Percentiles rank a stretch among this genome's conserved stretches.
Evolutionary conservation across 2,888 invertebrate genomes (phyloP).

Genomic region (Drosophila tripunctata): DNA sequence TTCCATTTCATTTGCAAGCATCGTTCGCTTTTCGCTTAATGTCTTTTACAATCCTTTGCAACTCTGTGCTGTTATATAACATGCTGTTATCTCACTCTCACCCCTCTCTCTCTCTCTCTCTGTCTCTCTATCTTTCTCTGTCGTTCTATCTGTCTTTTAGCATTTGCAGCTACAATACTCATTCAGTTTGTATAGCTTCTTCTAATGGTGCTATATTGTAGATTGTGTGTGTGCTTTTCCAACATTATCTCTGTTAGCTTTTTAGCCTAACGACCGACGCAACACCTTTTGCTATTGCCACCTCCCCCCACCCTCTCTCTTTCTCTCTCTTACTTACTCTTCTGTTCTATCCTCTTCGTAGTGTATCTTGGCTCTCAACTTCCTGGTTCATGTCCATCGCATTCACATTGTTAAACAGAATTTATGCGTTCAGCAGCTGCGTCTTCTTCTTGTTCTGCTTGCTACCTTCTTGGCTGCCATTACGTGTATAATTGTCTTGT

Average conservation of each 20-base stretch:
- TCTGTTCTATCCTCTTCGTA: neutral
- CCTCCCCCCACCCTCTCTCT: neutral
- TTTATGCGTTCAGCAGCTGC: slow-evolving; percentile 74
- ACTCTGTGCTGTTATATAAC: slow-evolving; percentile 32
- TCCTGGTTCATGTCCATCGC: slow-evolving; percentile 49
- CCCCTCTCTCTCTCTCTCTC: neutral
- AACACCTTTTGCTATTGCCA: slow-evolving; percentile 46
- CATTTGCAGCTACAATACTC: slow-evolving; percentile 1
- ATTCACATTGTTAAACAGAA: slow-evolving; percentile 68
- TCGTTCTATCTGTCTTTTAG: neutral
- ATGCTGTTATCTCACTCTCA: neutral
- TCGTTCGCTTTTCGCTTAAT: slow-evolving; percentile 25
- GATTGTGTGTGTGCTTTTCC: slow-evolving; percentile 15
- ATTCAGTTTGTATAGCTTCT: slow-evolving; percentile 31
- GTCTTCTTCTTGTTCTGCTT: slow-evolving; percentile 24
- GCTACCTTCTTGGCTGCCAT: slow-evolving; percentile 54
- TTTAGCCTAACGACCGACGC: slow-evolving; percentile 73
- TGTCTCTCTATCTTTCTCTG: neutral
- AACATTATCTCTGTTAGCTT: slow-evolving; percentile 68
- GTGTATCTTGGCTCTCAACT: slow-evolving; percentile 5
- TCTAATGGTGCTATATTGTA: slow-evolving; percentile 42
- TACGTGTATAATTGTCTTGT: slow-evolving; percentile 78
- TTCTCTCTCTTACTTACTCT: neutral
- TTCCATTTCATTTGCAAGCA: slow-evolving; percentile 20
- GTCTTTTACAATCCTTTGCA: slow-evolving; percentile 57